These are phyloP conservation scores for Agonum fuliginosum DNA, from an alignment of 2,888 invertebrate genomes.

Conservation along the genomic window DNA sequence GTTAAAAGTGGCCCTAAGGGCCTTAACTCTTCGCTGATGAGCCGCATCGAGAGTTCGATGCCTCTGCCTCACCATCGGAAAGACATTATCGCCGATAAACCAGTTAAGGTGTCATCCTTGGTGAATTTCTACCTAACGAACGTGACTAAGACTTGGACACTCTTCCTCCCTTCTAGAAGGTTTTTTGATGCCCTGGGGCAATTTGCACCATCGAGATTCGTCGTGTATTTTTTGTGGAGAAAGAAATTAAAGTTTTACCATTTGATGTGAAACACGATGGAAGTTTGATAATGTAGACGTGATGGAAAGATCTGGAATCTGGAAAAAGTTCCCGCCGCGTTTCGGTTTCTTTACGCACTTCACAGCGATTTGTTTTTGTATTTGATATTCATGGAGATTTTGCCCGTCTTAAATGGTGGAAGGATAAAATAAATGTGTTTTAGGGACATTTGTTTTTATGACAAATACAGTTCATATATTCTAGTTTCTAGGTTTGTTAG, in stretches of 20 bases:
- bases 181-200: conserved; percentile 31
- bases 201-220: conserved; percentile 47
- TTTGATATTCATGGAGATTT: conserved; percentile 39
- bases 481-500: background rate
- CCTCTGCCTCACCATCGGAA: conserved; percentile 7
- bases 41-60: conserved; percentile 2
- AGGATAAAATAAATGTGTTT: conserved; percentile 3
- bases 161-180: background rate
- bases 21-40: conserved; percentile 36
- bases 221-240: conserved; percentile 35
- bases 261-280: conserved; percentile 50
- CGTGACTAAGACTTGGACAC: conserved; percentile 31
- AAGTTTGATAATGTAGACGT: conserved; percentile 32
- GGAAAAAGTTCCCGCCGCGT: background rate
- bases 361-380: conserved; percentile 33
- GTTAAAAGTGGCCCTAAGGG: conserved; percentile 15
- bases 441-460: background rate
- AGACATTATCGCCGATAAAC: conserved; percentile 48
- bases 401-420: background rate
- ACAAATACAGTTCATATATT: background rate
- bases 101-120: conserved; percentile 26
- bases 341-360: conserved; percentile 10
- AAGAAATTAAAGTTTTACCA: conserved; percentile 51
- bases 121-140: too few species aligned
- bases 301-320: conserved; percentile 38